A percentile compares a stretch with the other conserved stretches of the same genome.
phyloP scores from a whole-genome alignment of 2,113 vertebrate genomes.

The Microcebus lehilahytsara region DNA sequence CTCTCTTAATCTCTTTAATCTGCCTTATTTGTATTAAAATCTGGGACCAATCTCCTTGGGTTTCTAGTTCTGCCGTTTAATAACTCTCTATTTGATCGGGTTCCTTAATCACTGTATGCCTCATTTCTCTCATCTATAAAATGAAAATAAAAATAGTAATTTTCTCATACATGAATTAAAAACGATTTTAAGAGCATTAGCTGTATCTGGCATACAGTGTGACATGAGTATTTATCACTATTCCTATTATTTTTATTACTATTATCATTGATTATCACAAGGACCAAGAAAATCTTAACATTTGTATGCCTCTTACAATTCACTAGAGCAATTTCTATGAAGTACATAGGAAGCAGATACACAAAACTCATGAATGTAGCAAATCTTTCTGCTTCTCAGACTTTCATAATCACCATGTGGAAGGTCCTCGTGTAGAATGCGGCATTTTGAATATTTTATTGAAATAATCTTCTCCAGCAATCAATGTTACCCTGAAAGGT shows the following conservation, averaged over 20 bases:
- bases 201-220: not conserved
- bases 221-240: not conserved
- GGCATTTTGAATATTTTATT: not conserved
- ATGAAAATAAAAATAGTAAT: not conserved
- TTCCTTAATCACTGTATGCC: not conserved
- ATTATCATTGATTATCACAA: not conserved
- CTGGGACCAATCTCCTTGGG: not conserved
- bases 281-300: not conserved
- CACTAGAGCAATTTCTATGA: not conserved
- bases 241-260: not conserved
- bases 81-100: not conserved
- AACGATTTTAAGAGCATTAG: not conserved
- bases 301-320: not conserved
- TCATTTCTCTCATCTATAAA: not conserved
- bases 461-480: not conserved
- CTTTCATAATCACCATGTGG: not conserved
- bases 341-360: not conserved
- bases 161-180: not conserved
- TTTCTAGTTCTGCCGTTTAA: not conserved
- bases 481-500: not conserved
- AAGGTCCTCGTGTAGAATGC: not conserved
- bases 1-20: not conserved
- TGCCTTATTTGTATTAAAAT: not conserved
- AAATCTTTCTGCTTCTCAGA: not conserved
- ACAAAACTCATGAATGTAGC: not conserved